Conservation (phyloP, 2,888 invertebrate genomes). For the Lasioglossum calceatum region DNA sequence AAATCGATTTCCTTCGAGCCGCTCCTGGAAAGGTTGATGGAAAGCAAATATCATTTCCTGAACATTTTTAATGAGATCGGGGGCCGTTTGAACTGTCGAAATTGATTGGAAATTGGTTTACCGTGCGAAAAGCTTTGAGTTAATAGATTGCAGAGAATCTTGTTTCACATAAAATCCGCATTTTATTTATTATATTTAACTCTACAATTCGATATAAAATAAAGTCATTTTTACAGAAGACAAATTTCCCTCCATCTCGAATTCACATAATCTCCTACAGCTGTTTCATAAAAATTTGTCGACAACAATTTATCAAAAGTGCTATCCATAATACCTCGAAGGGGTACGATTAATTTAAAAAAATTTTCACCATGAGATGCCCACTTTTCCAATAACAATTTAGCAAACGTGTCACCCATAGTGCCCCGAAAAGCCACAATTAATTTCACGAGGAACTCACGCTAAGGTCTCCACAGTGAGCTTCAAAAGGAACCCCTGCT, state of each 20-base stretch:
- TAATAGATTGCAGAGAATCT: neutral
- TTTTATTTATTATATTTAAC: too few species aligned
- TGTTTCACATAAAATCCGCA: neutral
- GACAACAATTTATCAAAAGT: neutral
- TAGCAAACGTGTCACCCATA: neutral
- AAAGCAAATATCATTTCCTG: neutral
- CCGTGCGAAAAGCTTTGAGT: neutral
- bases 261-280: too few species aligned
- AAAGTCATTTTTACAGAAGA: too few species aligned
- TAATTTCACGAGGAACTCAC: conserved; percentile 16
- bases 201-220: too few species aligned
- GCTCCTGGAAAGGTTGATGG: conserved; percentile 19
- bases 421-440: neutral
- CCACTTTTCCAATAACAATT: neutral
- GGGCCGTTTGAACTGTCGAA: neutral
- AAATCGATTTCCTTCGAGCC: conserved; percentile 26
- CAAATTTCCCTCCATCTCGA: too few species aligned
- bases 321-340: neutral
- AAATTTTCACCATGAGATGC: neutral
- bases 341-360: neutral
- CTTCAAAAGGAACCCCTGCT: conserved; percentile 85
- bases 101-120: neutral
- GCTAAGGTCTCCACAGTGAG: conserved; percentile 40
- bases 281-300: neutral
- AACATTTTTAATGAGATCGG: neutral